A percentile compares a stretch with the other conserved stretches of the same genome.
phyloP scores from a whole-genome alignment of 2,113 vertebrate genomes.

The Picathartes gymnocephalus region DNA sequence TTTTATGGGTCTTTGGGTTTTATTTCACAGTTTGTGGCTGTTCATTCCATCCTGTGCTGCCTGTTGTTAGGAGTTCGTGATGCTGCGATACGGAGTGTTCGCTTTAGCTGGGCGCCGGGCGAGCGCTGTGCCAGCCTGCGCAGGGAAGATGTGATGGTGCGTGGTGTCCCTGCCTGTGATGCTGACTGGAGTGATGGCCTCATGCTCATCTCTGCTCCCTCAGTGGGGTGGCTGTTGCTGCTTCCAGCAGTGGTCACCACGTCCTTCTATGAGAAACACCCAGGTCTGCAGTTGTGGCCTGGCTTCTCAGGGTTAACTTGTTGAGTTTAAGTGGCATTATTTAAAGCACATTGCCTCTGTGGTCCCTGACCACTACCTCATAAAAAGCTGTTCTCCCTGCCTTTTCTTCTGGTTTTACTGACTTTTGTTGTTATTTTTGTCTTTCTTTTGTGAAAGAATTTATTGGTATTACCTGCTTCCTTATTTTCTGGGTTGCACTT shows the following conservation, averaged over 20 bases:
- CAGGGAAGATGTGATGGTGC: not conserved
- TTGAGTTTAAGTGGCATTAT: not conserved
- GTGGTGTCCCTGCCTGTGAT: accelerated
- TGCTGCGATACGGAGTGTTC: accelerated
- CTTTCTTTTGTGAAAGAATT: not conserved
- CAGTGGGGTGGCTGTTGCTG: accelerated
- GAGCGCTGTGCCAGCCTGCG: not conserved
- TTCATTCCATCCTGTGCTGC: not conserved
- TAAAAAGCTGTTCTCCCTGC: not conserved
- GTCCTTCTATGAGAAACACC: not conserved
- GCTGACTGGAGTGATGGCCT: not conserved
- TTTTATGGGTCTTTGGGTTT: not conserved
- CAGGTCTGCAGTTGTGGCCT: not conserved
- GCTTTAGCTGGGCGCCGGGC: accelerated
- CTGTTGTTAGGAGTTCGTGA: not conserved
- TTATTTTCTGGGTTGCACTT: not conserved
- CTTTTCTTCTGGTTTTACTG: not conserved
- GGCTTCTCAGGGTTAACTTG: not conserved
- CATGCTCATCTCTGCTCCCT: not conserved
- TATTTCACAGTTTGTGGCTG: not conserved
- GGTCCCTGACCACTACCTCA: not conserved
- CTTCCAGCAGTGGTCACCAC: not conserved
- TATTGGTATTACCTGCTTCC: not conserved
- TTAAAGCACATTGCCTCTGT: not conserved
- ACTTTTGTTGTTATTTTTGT: not conserved